Percentiles rank a stretch among this genome's conserved stretches.
Evolutionary conservation across 2,797 vertebrate genomes (phyloP).

Genomic region (Discoglossus pictus): DNA sequence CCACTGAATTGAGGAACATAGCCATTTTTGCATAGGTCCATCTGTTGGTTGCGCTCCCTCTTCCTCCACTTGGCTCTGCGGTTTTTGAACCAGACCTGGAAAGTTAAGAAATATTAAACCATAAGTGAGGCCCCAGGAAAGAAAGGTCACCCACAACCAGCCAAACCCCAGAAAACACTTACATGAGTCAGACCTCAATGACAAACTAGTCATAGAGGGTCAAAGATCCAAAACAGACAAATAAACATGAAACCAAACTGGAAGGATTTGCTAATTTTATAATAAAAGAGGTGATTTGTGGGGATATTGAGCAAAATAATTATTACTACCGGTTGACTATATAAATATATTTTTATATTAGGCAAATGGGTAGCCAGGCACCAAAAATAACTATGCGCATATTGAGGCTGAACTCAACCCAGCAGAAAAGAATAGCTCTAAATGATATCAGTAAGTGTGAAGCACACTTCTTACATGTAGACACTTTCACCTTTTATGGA

Average conservation of each 20-base stretch:
- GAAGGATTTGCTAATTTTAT: slow-evolving; percentile 22
- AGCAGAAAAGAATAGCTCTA: too few relatives aligned
- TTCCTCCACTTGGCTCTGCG: slow-evolving; percentile 97
- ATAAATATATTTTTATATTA: too few relatives aligned
- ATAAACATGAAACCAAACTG: not conserved
- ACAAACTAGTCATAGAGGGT: slow-evolving; percentile 12
- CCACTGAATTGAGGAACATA: slow-evolving; percentile 98
- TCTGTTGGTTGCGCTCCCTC: slow-evolving; percentile 96
- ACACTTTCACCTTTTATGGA: too few relatives aligned
- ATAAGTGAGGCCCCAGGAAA: slow-evolving; percentile 17
- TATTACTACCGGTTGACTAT: too few relatives aligned
- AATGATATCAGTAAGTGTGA: too few relatives aligned
- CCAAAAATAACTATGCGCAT: too few relatives aligned
- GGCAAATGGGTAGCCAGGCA: too few relatives aligned
- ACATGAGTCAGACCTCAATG: slow-evolving; percentile 30
- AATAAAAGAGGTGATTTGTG: slow-evolving; percentile 2
- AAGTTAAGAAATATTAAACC: slow-evolving; percentile 7
- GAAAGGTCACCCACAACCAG: slow-evolving; percentile 19
- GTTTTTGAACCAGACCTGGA: slow-evolving; percentile 98
- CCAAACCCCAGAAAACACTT: slow-evolving; percentile 10
- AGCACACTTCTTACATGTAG: too few relatives aligned
- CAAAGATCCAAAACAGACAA: slow-evolving; percentile 12
- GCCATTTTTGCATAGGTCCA: slow-evolving; percentile 97
- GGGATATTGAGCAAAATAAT: not conserved
- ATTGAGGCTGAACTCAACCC: too few relatives aligned